A percentile compares a stretch with the other conserved stretches of the same genome.
Conservation (phyloP, 2,797 vertebrate genomes). For the Gymnoscopelus microlampas region DNA sequence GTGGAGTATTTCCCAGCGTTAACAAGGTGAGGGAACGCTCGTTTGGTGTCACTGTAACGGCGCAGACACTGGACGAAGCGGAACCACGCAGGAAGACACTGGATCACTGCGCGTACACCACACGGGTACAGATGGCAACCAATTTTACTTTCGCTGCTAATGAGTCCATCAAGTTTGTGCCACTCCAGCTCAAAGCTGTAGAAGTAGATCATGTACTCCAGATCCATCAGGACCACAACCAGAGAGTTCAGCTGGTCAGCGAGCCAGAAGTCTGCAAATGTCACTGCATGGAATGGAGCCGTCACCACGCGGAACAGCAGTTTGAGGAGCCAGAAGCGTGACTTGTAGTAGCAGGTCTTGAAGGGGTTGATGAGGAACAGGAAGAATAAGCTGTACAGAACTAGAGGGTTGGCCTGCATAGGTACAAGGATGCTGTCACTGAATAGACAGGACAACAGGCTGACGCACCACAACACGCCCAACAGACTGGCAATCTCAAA, state of each 20-base stretch:
- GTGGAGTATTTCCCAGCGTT: slow-evolving; percentile 99
- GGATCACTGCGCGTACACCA: slow-evolving; percentile 94
- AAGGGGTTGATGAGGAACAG: slow-evolving; percentile 98
- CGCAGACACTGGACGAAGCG: slow-evolving; percentile 98
- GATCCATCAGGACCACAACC: slow-evolving; percentile 92
- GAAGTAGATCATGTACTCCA: slow-evolving; percentile 99
- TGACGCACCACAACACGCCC: slow-evolving; percentile 96
- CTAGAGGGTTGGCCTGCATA: slow-evolving; percentile 94
- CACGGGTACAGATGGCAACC: slow-evolving; percentile 93
- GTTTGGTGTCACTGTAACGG: slow-evolving; percentile 95
- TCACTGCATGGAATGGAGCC: slow-evolving; percentile 96
- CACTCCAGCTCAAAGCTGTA: slow-evolving; percentile 96
- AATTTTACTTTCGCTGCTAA: slow-evolving; percentile 61
- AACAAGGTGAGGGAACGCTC: slow-evolving; percentile 95
- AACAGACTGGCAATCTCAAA: slow-evolving; percentile 99
- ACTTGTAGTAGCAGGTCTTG: slow-evolving; percentile 99
- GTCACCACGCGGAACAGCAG: slow-evolving; percentile 98
- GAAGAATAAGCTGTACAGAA: slow-evolving; percentile 94
- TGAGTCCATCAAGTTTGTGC: slow-evolving; percentile 77
- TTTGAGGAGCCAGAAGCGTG: slow-evolving; percentile 98
- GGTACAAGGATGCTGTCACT: slow-evolving; percentile 84
- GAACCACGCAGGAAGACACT: slow-evolving; percentile 98
- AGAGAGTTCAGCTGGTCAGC: slow-evolving; percentile 98
- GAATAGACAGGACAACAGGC: slow-evolving; percentile 94
- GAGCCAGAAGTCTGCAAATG: slow-evolving; percentile 99